Evolutionary conservation across 1,140 invertebrate genomes (phyloP), one percentile per base, ranked within the genome.

Genomic region (Odontomachus brunneus): DNA sequence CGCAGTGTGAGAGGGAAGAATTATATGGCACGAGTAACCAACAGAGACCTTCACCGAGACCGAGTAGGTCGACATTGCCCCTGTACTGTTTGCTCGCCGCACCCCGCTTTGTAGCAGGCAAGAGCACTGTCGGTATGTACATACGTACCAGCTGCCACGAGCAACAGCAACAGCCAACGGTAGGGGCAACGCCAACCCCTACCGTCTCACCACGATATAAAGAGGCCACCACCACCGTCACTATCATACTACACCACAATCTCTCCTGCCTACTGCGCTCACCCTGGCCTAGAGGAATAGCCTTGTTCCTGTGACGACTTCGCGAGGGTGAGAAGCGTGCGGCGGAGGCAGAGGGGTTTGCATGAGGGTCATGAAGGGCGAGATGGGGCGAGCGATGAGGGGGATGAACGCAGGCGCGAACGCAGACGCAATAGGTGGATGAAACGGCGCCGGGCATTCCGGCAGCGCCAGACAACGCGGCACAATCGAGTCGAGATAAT

Each of bases 41-140:
- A 84, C 72, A 84, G 87, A 92, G 92, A 93, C 93, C 93, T 94
- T 94, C 92, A 94, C 93, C 93, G 92, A 94, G 92, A 94, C 94
- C 94, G 90, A 92, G 92, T 94, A 94, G 92, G 88, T 94, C 93
- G 94, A 94, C 94, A 94, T 94, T 94, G 94, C 91, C 91, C 93
- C 92, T 92, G 90, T 91, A 87, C 62, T 14, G 19, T 89, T 63
- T 89, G 90, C 88, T 90, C 89, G 90, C 88, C 83, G 72, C 85
- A 88, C 85, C 81, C 87, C 83, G 82, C 86, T 85, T 85, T 53
- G 72, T 49, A 19, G 55, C n/a, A 67, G 53, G 33, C 67, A 72
- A 59, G 29, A 60, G 53, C 66, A 49, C 24, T 62, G 65, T 60
- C 19, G 57, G 49, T 29, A 75, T 7, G 9, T 44, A 44, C 38